Percentiles rank a stretch among this genome's conserved stretches.
Evolutionary conservation across 92 coral and sea anemone species (phyloP).

Genomic region (Blastomussa wellsi): DNA sequence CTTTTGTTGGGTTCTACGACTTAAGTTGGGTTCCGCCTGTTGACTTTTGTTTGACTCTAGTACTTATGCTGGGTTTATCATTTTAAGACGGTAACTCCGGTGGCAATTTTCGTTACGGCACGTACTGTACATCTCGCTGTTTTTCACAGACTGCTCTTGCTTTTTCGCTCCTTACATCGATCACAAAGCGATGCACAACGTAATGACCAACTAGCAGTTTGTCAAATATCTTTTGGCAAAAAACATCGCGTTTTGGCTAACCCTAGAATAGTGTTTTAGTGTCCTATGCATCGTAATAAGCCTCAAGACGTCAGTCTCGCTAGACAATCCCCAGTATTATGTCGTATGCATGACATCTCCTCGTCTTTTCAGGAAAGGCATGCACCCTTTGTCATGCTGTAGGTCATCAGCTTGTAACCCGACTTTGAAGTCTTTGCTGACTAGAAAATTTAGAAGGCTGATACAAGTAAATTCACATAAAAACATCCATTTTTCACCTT

Average conservation of each 20-base stretch:
- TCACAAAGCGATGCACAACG: not conserved
- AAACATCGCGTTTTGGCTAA: not conserved
- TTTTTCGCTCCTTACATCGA: not conserved
- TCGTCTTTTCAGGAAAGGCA: constrained; percentile 11
- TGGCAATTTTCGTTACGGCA: no score
- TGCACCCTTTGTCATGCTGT: not conserved
- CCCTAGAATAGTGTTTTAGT: not conserved
- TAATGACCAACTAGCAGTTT: not conserved
- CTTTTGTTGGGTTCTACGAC: constrained; percentile 1
- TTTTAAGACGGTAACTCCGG: not conserved
- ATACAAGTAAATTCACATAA: not conserved
- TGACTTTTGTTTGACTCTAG: not conserved
- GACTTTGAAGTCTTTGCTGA: not conserved
- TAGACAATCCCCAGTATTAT: constrained; percentile 4
- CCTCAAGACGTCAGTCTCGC: not conserved
- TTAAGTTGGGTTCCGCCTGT: not conserved
- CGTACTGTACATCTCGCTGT: not conserved
- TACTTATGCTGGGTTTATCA: constrained; percentile 3
- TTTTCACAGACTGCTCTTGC: not conserved
- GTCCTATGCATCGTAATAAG: not conserved
- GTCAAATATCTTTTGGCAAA: not conserved
- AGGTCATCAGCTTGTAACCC: not conserved
- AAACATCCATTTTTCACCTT: not conserved
- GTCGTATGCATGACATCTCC: not conserved
- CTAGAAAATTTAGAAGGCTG: no score